Base-by-base conservation (phyloP, 1,140 invertebrate species). In the Atta texana region DNA sequence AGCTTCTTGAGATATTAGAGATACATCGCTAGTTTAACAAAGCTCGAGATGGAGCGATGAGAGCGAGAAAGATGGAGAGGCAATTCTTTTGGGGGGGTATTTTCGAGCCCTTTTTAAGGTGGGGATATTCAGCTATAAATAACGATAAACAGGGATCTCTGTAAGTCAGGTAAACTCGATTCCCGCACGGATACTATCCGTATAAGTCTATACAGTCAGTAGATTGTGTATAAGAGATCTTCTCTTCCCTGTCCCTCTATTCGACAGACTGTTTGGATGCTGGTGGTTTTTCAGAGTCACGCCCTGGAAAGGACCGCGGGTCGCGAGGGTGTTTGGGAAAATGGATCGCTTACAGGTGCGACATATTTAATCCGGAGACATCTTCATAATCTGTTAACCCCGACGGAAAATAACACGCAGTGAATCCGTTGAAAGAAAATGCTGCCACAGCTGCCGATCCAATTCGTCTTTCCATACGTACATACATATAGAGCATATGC, bases 101-200 rank as follows among this genome's bases (percentile, higher is more conserved):
- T 53, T 74, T 55, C 71, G 7, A 16, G 10, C 2, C 12, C 7
- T 34, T 57, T 69, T 24, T 3, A 6, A 21, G 66, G 21, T 49
- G 72, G 68, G 89, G 85, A 90, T 87, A 92, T 92, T 87, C 87
- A 86, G 90, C 80, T 72, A 92, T 95, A 95, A 95, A 95, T 95
- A 95, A 94, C 91, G 85, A 91, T 86, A 89, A 94, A 94, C 92
- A 93, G 94, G 92, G 21, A 69, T 91, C 93, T 72, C 92, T 92
- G 95, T 95, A 95, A 95, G 94, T 95, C 94, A 95, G 94, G 94
- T 94, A 94, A 93, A 93, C 92, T 92, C 84, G 91, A 91, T 92
- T 88, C 80, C 71, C 71, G 90, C 91, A 91, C 92, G 89, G 85
- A 91, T 74, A 89, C 80, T 89, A 34, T 63, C 34, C 51, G 49